These are phyloP conservation scores for Lepus europaeus DNA, from an alignment of 2,113 vertebrate genomes.

Conservation along the genomic window DNA sequence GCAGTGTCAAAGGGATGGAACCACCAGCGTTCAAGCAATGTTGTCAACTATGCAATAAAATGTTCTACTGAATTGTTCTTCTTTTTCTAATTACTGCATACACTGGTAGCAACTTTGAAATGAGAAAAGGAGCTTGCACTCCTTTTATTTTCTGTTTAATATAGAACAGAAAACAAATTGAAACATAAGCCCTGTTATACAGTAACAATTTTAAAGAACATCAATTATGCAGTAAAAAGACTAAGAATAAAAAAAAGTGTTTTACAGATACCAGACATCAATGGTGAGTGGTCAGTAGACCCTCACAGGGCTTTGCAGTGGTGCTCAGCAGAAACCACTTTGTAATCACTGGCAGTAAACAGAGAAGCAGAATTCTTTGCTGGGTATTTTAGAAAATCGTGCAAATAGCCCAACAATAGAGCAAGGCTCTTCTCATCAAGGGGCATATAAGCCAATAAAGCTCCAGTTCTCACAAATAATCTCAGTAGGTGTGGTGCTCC, in stretches of 20 bases:
- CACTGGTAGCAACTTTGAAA: conserved; percentile 75
- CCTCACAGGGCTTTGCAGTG: conserved; percentile 95
- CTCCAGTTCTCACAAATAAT: conserved; percentile 97
- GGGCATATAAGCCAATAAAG: conserved; percentile 97
- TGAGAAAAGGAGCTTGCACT: conserved; percentile 7
- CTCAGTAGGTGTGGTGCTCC: conserved; percentile 97
- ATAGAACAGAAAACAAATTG: conserved; percentile 70
- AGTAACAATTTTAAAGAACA: conserved; percentile 73
- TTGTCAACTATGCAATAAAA: conserved; percentile 81
- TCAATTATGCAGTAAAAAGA: conserved; percentile 75
- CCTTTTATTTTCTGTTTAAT: conserved; percentile 63
- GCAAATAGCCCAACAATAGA: conserved; percentile 96
- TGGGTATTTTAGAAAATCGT: conserved; percentile 98
- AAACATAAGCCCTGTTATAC: conserved; percentile 75
- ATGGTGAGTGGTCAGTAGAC: conserved; percentile 61
- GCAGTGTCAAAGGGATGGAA: conserved; percentile 77
- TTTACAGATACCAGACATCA: conserved; percentile 45
- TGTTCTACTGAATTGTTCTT: conserved; percentile 74
- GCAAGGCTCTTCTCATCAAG: conserved; percentile 80
- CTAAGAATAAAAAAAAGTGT: conserved; percentile 71
- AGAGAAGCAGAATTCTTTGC: conserved; percentile 94
- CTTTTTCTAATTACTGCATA: conserved; percentile 75
- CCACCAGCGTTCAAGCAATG: conserved; percentile 81
- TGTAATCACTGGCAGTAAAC: conserved; percentile 85
- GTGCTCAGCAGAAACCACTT: conserved; percentile 97